Base-by-base conservation (phyloP, 2,888 invertebrate species). In the Reticulitermes lucifugus region DNA sequence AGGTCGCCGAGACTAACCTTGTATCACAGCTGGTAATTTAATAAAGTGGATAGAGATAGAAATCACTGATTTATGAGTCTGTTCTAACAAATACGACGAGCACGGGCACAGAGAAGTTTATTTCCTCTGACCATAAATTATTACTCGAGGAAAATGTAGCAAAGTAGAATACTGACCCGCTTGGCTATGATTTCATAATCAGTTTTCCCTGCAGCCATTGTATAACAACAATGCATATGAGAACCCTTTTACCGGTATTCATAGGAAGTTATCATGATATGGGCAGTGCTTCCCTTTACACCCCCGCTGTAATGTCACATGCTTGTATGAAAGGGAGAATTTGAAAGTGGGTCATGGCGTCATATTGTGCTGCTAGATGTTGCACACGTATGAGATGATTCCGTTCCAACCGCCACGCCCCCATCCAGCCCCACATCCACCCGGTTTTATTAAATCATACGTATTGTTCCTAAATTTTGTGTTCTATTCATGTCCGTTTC, bases 141-240 rank as follows among this genome's bases (percentile, higher is more conserved):
- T 65, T 25, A 71, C 25, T 25, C n/a, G 41, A 29, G 41, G 73
- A 41, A 21, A 73, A 41, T 73, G 21, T 73, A 41, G 35, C 41
- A 35, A 41, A 73, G 41, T 60, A 60, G 21, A 60, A 21, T 2
- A 25, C 65, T 65, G 65, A 65, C 65, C 25, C 65, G 73, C 7
- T 73, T 41, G 14, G 41, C 25, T 41, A 41, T 73, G 41, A 41
- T 65, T 65, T 25, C 25, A 65, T 65, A 65, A 65, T 73, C 73
- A 41, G 73, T 73, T 73, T 29, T 73, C 41, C 73, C 73, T 73
- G 41, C 41, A 73, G 70, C 73, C 25, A n/a, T 65, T 65, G 65
- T 65, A 12, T n/a, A 65, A 65, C 65, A 65, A 14, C n/a, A 14
- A 25, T 65, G 65, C 10, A 65, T n/a, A 25, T 25, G n/a, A n/a